A percentile compares a stretch with the other conserved stretches of the same genome.
Conservation (phyloP, 2,888 invertebrate species). For the Corbicula japonica region DNA sequence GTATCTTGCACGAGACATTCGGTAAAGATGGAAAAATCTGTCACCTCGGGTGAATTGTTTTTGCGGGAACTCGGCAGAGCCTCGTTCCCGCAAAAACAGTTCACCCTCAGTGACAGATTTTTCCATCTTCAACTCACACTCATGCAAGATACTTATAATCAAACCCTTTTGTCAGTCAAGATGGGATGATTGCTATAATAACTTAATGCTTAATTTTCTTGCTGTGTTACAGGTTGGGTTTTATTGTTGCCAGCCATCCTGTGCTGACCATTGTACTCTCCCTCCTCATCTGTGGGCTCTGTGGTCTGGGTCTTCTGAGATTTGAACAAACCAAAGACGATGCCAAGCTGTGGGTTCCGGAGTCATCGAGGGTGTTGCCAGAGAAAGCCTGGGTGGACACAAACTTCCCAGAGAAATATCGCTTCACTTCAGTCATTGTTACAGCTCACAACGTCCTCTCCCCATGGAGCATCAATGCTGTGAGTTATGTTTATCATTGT, state of each 20-base stretch:
- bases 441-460: slow-evolving; percentile 71
- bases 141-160: neutral
- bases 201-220: neutral
- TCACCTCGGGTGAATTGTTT: neutral
- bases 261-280: slow-evolving; percentile 70
- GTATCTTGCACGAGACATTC: no score
- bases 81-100: neutral
- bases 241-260: slow-evolving; percentile 74
- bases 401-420: slow-evolving; percentile 74
- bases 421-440: slow-evolving; percentile 74
- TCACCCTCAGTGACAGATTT: neutral
- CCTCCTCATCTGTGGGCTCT: slow-evolving; percentile 73
- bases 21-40: no score
- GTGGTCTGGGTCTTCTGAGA: slow-evolving; percentile 78
- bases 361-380: slow-evolving; percentile 71
- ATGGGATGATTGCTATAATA: neutral
- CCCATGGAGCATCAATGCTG: slow-evolving; percentile 69
- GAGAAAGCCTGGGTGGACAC: slow-evolving; percentile 77
- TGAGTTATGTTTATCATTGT: slow-evolving; percentile 66
- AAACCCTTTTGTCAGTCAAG: neutral
- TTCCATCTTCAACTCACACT: neutral
- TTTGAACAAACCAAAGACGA: slow-evolving; percentile 75
- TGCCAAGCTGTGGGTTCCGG: slow-evolving; percentile 80
- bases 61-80: neutral
- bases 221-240: slow-evolving; percentile 71